Percentiles rank a stretch among this genome's conserved stretches.
These are phyloP conservation scores for Escarpia spicata DNA, from an alignment of 2,888 invertebrate genomes.

Conservation along the genomic window DNA sequence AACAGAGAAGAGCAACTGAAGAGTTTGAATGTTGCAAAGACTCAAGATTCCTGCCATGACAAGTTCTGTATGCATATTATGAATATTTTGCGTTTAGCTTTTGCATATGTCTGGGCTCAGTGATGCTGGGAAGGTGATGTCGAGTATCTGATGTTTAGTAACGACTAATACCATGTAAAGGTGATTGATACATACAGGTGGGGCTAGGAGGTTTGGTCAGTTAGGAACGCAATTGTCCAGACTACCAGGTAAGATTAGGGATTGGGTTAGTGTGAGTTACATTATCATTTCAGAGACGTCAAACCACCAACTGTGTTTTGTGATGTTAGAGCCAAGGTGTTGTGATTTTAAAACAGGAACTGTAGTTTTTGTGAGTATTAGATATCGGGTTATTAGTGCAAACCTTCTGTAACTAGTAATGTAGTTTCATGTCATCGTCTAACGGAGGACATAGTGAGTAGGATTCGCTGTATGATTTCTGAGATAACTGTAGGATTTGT, in stretches of 20 bases:
- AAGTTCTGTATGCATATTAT: neutral
- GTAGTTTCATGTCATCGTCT: neutral
- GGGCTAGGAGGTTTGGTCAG: neutral
- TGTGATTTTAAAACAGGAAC: no score
- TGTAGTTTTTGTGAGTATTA: neutral
- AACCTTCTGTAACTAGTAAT: neutral
- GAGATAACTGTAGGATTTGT: neutral
- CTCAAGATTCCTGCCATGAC: conserved; percentile 1
- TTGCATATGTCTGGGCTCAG: neutral
- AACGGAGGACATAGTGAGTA: neutral
- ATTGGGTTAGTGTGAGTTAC: neutral
- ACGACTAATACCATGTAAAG: neutral
- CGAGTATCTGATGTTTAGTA: no score
- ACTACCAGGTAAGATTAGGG: neutral
- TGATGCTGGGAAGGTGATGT: neutral
- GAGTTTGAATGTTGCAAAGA: neutral
- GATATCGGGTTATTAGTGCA: neutral
- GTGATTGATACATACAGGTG: neutral
- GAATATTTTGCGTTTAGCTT: conserved; percentile 13
- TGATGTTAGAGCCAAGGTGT: neutral
- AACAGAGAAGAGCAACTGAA: neutral
- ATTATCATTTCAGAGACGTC: neutral
- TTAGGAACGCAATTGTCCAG: neutral
- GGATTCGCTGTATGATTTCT: neutral
- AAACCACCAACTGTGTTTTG: neutral